A percentile compares a stretch with the other conserved stretches of the same genome.
phyloP scores from a whole-genome alignment of 2,797 vertebrate genomes.

The Poeciliopsis presidionis region DNA sequence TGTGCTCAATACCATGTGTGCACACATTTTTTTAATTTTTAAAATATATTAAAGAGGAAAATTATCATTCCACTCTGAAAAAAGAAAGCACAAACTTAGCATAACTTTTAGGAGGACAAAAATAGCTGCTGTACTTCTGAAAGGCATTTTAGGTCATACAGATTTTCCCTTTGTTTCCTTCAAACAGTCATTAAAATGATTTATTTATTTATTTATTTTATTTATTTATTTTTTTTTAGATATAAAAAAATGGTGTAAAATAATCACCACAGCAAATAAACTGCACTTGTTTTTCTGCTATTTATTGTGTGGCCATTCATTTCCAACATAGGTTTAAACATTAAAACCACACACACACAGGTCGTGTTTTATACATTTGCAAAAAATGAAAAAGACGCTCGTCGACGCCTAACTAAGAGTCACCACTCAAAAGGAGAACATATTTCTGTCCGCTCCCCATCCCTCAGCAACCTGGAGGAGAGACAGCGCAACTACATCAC shows the following conservation, averaged over 20 bases:
- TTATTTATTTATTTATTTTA: no score
- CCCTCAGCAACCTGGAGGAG: conserved; percentile 73
- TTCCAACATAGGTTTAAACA: not conserved
- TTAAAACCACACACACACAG: not conserved
- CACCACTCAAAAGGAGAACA: conserved; percentile 27
- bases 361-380: conserved; percentile 20
- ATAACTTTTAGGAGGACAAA: not conserved
- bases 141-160: not conserved
- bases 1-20: not conserved
- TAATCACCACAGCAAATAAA: not conserved
- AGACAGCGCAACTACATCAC: conserved; percentile 67
- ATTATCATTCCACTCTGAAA: not conserved
- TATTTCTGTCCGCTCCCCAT: conserved; percentile 48
- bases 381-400: conserved; percentile 4
- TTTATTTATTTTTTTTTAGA: no score
- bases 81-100: not conserved
- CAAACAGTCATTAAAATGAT: no score
- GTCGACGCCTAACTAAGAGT: conserved; percentile 47
- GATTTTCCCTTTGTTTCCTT: not conserved
- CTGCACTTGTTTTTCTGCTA: not conserved
- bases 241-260: not conserved
- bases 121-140: not conserved
- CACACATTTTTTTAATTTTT: not conserved
- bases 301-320: not conserved
- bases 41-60: not conserved